Conservation (phyloP, 2,113 vertebrate species). For the Eupsittula cactorum region DNA sequence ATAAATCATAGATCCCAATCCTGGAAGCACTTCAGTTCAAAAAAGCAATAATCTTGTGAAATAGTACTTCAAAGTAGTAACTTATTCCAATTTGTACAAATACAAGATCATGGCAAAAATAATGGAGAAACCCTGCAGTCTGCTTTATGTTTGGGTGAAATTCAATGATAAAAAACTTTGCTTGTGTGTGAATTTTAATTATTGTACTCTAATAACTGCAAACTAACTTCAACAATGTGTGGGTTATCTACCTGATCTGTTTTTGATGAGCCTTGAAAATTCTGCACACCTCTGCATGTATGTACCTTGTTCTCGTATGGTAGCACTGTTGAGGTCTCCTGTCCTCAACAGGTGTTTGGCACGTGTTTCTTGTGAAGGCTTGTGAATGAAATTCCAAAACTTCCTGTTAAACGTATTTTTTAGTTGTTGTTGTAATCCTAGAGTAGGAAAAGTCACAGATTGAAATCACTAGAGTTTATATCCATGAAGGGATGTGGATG, state of each 20-base stretch:
- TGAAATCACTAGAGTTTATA: not conserved
- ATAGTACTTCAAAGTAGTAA: not conserved
- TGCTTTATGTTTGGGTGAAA: not conserved
- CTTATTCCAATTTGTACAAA: not conserved
- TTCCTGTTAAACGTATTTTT: not conserved
- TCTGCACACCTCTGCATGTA: not conserved
- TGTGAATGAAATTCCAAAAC: not conserved
- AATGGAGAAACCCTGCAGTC: not conserved
- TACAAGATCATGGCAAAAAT: not conserved
- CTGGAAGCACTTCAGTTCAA: not conserved
- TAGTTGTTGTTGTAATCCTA: not conserved
- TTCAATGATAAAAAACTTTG: not conserved
- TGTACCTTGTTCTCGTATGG: fast-evolving
- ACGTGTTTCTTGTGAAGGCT: not conserved
- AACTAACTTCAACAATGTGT: not conserved
- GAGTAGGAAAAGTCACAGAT: not conserved
- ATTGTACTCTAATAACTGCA: not conserved
- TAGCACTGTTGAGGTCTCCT: not conserved
- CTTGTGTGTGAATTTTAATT: not conserved
- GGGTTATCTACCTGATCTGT: not conserved
- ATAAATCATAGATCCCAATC: not conserved
- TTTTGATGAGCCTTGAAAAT: not conserved
- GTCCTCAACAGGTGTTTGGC: not conserved
- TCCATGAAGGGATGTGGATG: not conserved
- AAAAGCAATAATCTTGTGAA: not conserved